phyloP scores from a whole-genome alignment of 2,888 invertebrate species.

The Diaprepes abbreviatus region DNA sequence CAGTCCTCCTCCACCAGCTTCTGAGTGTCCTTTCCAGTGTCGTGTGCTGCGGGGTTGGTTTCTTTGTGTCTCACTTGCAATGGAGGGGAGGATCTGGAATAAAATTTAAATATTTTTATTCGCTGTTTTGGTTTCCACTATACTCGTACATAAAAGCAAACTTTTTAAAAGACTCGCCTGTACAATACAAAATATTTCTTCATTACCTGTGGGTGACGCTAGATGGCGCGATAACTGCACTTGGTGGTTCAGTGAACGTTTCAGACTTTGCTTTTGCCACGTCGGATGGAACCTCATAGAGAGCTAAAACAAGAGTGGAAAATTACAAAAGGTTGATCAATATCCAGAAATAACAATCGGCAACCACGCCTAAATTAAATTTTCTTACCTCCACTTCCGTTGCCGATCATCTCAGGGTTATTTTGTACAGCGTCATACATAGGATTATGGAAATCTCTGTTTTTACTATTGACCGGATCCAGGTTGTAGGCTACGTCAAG shows the following conservation, averaged over 20 bases:
- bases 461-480: constrained; percentile 83
- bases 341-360: too few relatives aligned
- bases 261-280: constrained; percentile 74
- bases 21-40: constrained; percentile 93
- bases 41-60: constrained; percentile 85
- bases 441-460: constrained; percentile 96
- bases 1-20: constrained; percentile 91
- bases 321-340: too few relatives aligned
- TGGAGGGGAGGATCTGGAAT: constrained; percentile 77
- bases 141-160: too few relatives aligned
- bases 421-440: constrained; percentile 94
- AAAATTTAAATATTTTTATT: too few relatives aligned
- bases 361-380: too few relatives aligned
- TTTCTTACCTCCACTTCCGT: constrained; percentile 65
- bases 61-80: constrained; percentile 81
- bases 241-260: constrained; percentile 73
- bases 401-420: constrained; percentile 72
- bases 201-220: constrained; percentile 78
- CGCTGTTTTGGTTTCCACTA: too few relatives aligned
- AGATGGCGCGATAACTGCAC: constrained; percentile 86
- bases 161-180: too few relatives aligned
- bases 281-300: constrained; percentile 87
- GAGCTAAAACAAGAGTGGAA: too few relatives aligned
- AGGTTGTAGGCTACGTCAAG: constrained; percentile 85
- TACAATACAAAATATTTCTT: too few relatives aligned